These are phyloP conservation scores for Melanitta fusca DNA, from an alignment of 2,797 vertebrate genomes.

Conservation along the genomic window DNA sequence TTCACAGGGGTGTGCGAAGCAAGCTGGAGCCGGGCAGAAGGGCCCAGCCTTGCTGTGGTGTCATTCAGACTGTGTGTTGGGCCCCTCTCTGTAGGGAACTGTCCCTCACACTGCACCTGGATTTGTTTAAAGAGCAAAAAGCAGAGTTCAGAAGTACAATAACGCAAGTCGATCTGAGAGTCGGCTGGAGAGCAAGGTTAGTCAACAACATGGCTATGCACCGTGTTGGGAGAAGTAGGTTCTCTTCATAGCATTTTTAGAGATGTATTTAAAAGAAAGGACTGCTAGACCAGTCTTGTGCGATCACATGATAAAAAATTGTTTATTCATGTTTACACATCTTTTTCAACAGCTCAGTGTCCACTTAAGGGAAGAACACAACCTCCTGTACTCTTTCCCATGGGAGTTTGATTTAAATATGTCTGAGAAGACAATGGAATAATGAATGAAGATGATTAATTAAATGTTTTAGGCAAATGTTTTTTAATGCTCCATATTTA, in stretches of 20 bases:
- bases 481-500: neutral
- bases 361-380: neutral
- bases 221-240: neutral
- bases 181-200: fast-evolving
- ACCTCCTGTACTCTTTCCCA: neutral
- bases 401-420: neutral
- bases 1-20: neutral
- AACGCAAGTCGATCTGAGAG: neutral
- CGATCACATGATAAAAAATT: neutral
- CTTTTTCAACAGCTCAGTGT: neutral
- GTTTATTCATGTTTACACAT: neutral
- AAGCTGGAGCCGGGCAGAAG: neutral
- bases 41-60: neutral
- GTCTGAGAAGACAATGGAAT: neutral
- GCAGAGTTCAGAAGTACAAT: neutral
- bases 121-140: neutral
- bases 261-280: neutral
- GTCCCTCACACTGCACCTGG: neutral
- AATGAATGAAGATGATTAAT: neutral
- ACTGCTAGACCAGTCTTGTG: neutral
- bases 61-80: neutral
- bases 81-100: neutral
- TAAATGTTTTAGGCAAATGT: neutral
- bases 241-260: neutral
- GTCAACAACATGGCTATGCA: fast-evolving